These are phyloP conservation scores for Heptranchias perlo DNA, from an alignment of 2,113 vertebrate species.

Conservation along the genomic window DNA sequence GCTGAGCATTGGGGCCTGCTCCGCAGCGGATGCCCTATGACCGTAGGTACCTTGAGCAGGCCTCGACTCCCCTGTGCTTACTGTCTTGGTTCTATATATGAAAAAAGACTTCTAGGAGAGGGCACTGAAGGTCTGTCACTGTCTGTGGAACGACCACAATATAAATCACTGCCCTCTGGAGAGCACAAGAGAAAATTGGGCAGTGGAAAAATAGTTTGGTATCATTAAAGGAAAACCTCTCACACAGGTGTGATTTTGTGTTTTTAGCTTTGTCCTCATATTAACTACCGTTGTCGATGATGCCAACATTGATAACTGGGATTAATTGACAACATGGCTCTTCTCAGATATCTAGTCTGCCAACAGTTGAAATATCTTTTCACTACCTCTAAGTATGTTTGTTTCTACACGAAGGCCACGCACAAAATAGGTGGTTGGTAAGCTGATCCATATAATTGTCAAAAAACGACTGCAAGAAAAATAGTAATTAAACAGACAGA, in stretches of 20 bases:
- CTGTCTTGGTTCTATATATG: background rate
- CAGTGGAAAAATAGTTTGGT: background rate
- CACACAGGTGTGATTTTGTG: background rate
- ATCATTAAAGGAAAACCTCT: background rate
- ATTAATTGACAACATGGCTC: background rate
- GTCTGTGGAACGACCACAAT: background rate
- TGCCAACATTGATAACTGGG: background rate
- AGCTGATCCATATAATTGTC: background rate
- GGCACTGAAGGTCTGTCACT: background rate
- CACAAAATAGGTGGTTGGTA: background rate
- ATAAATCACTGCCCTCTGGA: background rate
- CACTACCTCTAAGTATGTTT: background rate
- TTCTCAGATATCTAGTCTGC: background rate
- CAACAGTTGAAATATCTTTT: background rate
- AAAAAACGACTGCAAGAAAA: background rate
- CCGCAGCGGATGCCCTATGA: background rate
- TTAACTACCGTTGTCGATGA: too few species aligned
- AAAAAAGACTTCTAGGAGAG: background rate
- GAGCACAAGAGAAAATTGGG: background rate
- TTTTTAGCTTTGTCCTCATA: background rate
- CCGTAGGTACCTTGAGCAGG: background rate
- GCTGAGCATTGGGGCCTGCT: too few species aligned
- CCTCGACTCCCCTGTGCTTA: background rate
- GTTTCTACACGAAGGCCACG: background rate
- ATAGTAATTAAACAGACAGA: background rate